These are phyloP conservation scores for Brachionus plicatilis DNA, from an alignment of 1,140 invertebrate species.

Conservation along the genomic window DNA sequence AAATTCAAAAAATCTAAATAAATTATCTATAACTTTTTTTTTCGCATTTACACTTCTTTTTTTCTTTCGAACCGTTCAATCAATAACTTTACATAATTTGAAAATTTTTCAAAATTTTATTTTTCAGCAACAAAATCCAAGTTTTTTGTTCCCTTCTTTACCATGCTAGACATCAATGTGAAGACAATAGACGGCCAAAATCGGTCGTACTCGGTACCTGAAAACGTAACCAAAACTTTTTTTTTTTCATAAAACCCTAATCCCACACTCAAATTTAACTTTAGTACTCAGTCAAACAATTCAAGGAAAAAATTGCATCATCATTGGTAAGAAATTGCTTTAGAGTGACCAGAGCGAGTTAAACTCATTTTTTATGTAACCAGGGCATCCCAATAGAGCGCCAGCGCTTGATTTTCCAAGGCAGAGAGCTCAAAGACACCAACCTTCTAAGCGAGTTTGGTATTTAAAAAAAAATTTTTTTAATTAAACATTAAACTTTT, in stretches of 20 bases:
- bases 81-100: background rate
- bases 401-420: slow-evolving; percentile 39
- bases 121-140: background rate
- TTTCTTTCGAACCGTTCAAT: background rate
- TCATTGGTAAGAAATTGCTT: slow-evolving; percentile 49
- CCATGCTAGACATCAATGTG: slow-evolving; percentile 77
- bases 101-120: background rate
- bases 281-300: slow-evolving; percentile 75
- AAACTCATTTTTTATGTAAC: background rate
- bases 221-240: slow-evolving; percentile 66
- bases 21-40: background rate
- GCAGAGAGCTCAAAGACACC: slow-evolving; percentile 25
- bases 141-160: background rate
- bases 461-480: slow-evolving; percentile 51
- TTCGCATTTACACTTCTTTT: background rate
- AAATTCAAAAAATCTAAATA: background rate
- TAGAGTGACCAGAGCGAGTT: slow-evolving; percentile 50
- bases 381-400: slow-evolving; percentile 66
- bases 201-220: slow-evolving; percentile 73
- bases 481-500: background rate
- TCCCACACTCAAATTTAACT: slow-evolving; percentile 41
- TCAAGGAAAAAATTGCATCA: slow-evolving; percentile 73
- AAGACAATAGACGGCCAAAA: slow-evolving; percentile 88
- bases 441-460: slow-evolving; percentile 70
- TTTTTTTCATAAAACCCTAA: background rate